Conservation (phyloP, 2,113 vertebrate species). For the Brachypodius melanocephalos region DNA sequence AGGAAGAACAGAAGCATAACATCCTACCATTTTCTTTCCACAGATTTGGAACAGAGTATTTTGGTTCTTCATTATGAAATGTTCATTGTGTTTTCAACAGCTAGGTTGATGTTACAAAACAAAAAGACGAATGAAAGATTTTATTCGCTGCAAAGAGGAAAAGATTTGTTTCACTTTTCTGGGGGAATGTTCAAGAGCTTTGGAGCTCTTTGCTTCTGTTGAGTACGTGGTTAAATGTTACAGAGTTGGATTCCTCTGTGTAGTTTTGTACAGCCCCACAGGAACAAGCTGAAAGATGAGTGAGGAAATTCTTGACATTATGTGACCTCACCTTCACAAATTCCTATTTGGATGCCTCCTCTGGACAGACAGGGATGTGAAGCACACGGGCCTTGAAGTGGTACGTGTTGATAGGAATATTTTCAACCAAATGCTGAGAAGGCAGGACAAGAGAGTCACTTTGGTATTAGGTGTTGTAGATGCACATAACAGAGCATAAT, state of each 20-base stretch:
- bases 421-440: not conserved
- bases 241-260: not conserved
- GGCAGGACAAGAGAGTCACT: not conserved
- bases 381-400: not conserved
- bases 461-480: not conserved
- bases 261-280: not conserved
- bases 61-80: not conserved
- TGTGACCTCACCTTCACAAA: not conserved
- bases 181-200: not conserved
- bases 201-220: not conserved
- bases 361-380: not conserved
- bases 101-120: not conserved
- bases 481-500: fast-evolving
- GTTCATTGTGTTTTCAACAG: not conserved
- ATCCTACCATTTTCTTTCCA: not conserved
- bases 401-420: not conserved
- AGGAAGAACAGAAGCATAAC: not conserved
- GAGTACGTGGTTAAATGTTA: not conserved
- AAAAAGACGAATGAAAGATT: not conserved
- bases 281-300: not conserved
- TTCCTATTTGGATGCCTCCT: not conserved
- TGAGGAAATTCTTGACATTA: not conserved
- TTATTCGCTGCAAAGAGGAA: not conserved
- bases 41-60: not conserved
- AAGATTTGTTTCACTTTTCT: not conserved